Conservation (phyloP, 1,140 invertebrate genomes). For the Drosophila repleta region DNA sequence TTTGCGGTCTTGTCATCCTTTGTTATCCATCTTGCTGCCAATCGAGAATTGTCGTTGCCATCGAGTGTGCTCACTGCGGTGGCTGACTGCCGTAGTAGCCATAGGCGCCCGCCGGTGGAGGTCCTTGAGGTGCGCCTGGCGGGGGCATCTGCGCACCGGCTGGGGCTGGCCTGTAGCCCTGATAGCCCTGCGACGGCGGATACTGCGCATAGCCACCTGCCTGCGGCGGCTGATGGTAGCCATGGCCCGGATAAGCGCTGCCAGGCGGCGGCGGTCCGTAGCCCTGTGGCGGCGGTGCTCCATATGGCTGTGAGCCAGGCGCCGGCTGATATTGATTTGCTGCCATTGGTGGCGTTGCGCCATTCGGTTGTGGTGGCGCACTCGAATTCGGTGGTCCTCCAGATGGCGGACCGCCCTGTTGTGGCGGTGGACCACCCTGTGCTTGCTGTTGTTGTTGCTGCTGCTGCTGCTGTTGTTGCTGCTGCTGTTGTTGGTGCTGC, state of each 20-base stretch:
- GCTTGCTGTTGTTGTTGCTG: slow-evolving; percentile 56
- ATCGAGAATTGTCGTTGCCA: slow-evolving; percentile 1
- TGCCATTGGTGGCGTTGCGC: slow-evolving; percentile 69
- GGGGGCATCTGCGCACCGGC: slow-evolving; percentile 82
- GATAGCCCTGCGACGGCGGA: slow-evolving; percentile 79
- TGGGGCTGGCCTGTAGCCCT: slow-evolving; percentile 75
- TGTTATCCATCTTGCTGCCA: not conserved
- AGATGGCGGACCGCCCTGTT: slow-evolving; percentile 42
- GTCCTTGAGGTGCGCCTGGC: slow-evolving; percentile 78
- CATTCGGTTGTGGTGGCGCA: slow-evolving; percentile 66
- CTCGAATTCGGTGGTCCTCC: slow-evolving; percentile 61
- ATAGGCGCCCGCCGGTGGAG: slow-evolving; percentile 82
- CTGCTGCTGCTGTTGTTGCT: slow-evolving; percentile 55
- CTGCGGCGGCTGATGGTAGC: slow-evolving; percentile 78
- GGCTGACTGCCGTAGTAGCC: slow-evolving; percentile 79
- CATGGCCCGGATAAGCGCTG: slow-evolving; percentile 77
- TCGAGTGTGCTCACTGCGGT: slow-evolving; percentile 61
- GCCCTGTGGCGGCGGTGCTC: slow-evolving; percentile 72
- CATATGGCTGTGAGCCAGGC: slow-evolving; percentile 75
- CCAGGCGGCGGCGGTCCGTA: slow-evolving; percentile 80
- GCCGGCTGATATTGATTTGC: slow-evolving; percentile 82
- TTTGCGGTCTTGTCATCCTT: slow-evolving; percentile 15
- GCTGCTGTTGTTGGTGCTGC: slow-evolving; percentile 52
- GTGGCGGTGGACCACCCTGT: slow-evolving; percentile 54
- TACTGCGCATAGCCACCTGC: slow-evolving; percentile 78